These are phyloP conservation scores for Nerophis ophidion DNA, from an alignment of 2,113 vertebrate species.

Conservation along the genomic window DNA sequence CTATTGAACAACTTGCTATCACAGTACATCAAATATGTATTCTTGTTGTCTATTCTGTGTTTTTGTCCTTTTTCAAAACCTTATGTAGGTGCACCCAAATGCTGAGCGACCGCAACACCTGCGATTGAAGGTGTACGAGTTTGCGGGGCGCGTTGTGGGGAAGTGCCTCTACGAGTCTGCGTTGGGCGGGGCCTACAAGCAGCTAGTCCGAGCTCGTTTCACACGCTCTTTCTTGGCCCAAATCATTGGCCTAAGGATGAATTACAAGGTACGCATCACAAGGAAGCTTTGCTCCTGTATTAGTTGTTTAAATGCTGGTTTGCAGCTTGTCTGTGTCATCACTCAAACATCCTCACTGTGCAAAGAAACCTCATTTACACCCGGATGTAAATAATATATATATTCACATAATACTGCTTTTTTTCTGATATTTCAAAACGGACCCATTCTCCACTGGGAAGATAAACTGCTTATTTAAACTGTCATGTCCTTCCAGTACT, in stretches of 20 bases:
- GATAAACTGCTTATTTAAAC: constrained; percentile 53
- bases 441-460: constrained; percentile 20
- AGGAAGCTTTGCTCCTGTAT: constrained; percentile 11
- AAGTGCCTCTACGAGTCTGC: constrained; percentile 98
- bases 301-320: constrained; percentile 32
- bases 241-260: constrained; percentile 97
- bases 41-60: too few species aligned
- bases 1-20: too few species aligned
- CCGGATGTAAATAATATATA: constrained; percentile 23
- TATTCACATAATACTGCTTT: constrained; percentile 27
- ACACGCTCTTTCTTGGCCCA: constrained; percentile 97
- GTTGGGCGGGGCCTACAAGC: constrained; percentile 89
- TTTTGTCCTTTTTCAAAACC: too few species aligned
- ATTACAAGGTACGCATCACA: constrained; percentile 85
- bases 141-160: constrained; percentile 90
- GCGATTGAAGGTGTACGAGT: constrained; percentile 91
- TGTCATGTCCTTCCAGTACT: constrained; percentile 76
- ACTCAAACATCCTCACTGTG: constrained; percentile 18
- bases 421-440: constrained; percentile 30
- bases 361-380: constrained; percentile 33
- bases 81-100: constrained; percentile 89
- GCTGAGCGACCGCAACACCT: constrained; percentile 80
- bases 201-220: constrained; percentile 92
- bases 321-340: constrained; percentile 39
- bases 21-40: too few species aligned